Conservation (phyloP, 2,797 vertebrate genomes). For the Argya squamiceps region DNA sequence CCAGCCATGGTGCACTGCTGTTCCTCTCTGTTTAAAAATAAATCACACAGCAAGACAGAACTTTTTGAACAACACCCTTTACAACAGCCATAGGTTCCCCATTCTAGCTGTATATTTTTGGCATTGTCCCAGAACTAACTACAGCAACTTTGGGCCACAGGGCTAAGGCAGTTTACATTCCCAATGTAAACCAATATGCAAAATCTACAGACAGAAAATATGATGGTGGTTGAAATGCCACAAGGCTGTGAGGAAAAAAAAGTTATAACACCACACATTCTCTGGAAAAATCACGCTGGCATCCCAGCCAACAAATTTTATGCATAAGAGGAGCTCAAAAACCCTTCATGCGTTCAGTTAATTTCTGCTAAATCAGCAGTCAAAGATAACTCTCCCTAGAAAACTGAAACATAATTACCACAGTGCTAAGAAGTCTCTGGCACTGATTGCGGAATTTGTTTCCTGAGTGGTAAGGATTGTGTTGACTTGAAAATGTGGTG, state of each 20-base stretch:
- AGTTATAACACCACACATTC: not conserved
- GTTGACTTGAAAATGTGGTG: not conserved
- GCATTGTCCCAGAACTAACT: not conserved
- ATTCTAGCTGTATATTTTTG: not conserved
- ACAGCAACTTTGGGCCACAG: not conserved
- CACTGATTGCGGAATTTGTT: conserved; percentile 23
- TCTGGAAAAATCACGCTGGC: not conserved
- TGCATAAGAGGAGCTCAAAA: not conserved
- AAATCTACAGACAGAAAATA: not conserved
- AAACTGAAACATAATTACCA: conserved; percentile 39
- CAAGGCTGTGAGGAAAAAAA: not conserved
- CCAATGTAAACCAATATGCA: not conserved
- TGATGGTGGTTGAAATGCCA: not conserved
- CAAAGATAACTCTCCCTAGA: not conserved
- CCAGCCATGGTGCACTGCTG: not conserved
- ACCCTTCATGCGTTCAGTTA: not conserved
- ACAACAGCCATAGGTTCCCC: not conserved
- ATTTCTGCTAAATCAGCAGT: conserved; percentile 44
- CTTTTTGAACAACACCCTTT: not conserved
- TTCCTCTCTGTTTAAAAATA: not conserved
- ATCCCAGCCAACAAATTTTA: not conserved
- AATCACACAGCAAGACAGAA: not conserved
- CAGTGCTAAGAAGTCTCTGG: conserved; percentile 11
- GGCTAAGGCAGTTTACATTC: not conserved
- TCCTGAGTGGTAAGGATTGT: not conserved